Evolutionary conservation across 2,113 vertebrate genomes (phyloP).

Genomic region (Chamaetylas fuelleborni): DNA sequence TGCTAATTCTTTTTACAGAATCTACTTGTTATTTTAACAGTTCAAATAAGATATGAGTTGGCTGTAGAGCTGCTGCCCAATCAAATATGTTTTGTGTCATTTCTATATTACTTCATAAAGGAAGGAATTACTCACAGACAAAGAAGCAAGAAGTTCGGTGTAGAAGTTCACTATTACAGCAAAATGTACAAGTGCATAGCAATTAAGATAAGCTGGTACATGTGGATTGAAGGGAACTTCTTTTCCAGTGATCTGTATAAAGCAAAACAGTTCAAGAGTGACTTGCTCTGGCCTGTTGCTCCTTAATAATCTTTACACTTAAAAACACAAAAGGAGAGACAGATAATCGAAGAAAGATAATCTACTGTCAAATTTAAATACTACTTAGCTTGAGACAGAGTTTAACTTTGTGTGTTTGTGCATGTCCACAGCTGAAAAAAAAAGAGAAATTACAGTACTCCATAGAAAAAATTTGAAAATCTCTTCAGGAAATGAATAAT

Average conservation of each 20-base stretch:
- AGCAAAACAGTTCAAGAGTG: constrained; percentile 6
- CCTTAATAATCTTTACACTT: background rate
- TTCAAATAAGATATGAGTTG: background rate
- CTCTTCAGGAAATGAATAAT: constrained; percentile 32
- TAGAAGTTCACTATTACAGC: constrained; percentile 77
- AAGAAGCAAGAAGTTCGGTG: constrained; percentile 76
- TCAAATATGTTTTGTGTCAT: background rate
- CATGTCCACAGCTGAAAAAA: background rate
- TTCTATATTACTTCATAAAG: background rate
- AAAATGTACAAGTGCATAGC: constrained; percentile 82
- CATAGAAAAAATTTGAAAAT: background rate
- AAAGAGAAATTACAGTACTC: background rate
- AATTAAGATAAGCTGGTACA: constrained; percentile 68
- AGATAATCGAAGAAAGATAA: background rate
- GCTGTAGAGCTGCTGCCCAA: background rate
- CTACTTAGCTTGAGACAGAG: background rate
- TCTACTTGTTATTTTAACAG: background rate
- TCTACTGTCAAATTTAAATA: background rate
- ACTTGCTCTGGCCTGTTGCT: background rate
- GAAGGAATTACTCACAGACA: constrained; percentile 74
- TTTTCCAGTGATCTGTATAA: constrained; percentile 81
- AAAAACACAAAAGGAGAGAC: background rate
- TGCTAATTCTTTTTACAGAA: background rate
- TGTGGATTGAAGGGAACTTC: constrained; percentile 77
- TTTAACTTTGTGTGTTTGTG: background rate